phyloP scores from a whole-genome alignment of 2,888 invertebrate species.

The Therioaphis trifolii region DNA sequence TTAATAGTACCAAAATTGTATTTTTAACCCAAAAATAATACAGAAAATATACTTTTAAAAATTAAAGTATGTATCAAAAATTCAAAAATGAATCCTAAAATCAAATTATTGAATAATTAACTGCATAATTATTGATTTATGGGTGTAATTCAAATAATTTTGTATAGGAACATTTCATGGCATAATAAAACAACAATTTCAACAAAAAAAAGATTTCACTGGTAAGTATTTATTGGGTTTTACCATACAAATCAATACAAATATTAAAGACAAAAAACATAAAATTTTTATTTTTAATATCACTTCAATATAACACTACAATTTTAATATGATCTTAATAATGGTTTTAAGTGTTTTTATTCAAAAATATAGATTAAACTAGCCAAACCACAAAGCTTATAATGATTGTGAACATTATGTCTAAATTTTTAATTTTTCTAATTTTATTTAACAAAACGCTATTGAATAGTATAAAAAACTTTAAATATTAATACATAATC shows the following conservation, averaged over 20 bases:
- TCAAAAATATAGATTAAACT: slow-evolving; percentile 35
- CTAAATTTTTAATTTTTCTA: slow-evolving; percentile 29
- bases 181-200: no score
- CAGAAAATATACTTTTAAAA: no score
- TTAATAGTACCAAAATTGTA: no score
- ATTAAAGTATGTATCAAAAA: no score
- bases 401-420: slow-evolving; percentile 40
- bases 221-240: no score
- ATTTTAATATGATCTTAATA: slow-evolving; percentile 15
- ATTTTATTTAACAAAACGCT: slow-evolving; percentile 33
- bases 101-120: no score
- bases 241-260: slow-evolving; percentile 20
- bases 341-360: slow-evolving; percentile 35
- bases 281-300: slow-evolving; percentile 43
- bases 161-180: no score
- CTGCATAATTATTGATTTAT: no score
- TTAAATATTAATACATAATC: slow-evolving; percentile 32
- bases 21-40: no score
- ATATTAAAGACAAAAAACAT: slow-evolving; percentile 20
- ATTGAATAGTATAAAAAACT: slow-evolving; percentile 49
- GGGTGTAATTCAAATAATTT: no score
- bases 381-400: slow-evolving; percentile 25
- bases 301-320: slow-evolving; percentile 42
- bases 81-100: no score
- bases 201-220: no score